Conservation (phyloP, 2,113 vertebrate genomes). For the Xenopus tropicalis region UCB_Xtro_10.0 CM004447.2:105467001-105467500, state of each 20-base stretch:
- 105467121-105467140: conserved; percentile 5
- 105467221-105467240: conserved; percentile 17
- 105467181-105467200: background rate
- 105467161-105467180: background rate
- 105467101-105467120: conserved; percentile 15
- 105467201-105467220: conserved; percentile 16
- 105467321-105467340: background rate
- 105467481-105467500: background rate
- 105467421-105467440: conserved; percentile 27
- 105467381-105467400: too few species aligned
- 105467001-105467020: conserved; percentile 46
- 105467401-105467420: conserved; percentile 48
- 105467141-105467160: conserved; percentile 46
- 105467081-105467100: conserved; percentile 35
- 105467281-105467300: background rate
- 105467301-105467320: too few species aligned
- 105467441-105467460: conserved; percentile 53
- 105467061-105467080: conserved; percentile 53
- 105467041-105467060: conserved; percentile 35
- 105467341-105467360: too few species aligned
- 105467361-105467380: conserved; percentile 19
- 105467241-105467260: conserved; percentile 16
- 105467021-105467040: conserved; percentile 49
- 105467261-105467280: conserved; percentile 32
- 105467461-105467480: conserved; percentile 57